A percentile compares a stretch with the other conserved stretches of the same genome.
phyloP scores from a whole-genome alignment of 2,888 invertebrate species.

The Polia nebulosa region DNA sequence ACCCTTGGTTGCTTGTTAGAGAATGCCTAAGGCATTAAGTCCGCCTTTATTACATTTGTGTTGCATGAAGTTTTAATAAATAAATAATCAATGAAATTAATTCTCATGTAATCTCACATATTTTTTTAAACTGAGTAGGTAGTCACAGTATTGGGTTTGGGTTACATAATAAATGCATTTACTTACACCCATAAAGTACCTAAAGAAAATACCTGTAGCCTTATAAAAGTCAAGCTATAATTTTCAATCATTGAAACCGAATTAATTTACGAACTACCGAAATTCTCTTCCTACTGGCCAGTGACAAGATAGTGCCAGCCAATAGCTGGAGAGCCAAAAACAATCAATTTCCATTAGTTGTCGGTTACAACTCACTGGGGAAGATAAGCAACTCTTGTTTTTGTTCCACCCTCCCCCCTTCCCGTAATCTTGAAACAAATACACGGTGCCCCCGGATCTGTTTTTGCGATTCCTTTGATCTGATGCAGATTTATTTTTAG shows the following conservation, averaged over 20 bases:
- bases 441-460: slow-evolving; percentile 13
- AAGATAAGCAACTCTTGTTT: slow-evolving; percentile 51
- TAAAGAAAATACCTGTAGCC: not conserved
- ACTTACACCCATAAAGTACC: no score
- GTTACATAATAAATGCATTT: no score
- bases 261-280: slow-evolving; percentile 23
- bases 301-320: slow-evolving; percentile 27
- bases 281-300: slow-evolving; percentile 1
- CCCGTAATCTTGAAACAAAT: slow-evolving; percentile 42
- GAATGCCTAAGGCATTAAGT: no score
- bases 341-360: slow-evolving; percentile 63
- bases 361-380: slow-evolving; percentile 51
- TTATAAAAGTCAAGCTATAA: not conserved
- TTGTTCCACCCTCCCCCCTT: not conserved
- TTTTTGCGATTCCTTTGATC: slow-evolving; percentile 26
- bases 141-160: no score
- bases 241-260: not conserved
- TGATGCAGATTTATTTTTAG: slow-evolving; percentile 32
- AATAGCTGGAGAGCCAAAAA: slow-evolving; percentile 39
- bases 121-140: no score
- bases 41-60: no score
- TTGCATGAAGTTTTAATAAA: no score
- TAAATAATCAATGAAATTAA: no score
- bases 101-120: no score
- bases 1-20: no score